These are phyloP conservation scores for Halcyon leucocephala DNA, from an alignment of 2,797 vertebrate genomes.

Conservation along the genomic window DNA sequence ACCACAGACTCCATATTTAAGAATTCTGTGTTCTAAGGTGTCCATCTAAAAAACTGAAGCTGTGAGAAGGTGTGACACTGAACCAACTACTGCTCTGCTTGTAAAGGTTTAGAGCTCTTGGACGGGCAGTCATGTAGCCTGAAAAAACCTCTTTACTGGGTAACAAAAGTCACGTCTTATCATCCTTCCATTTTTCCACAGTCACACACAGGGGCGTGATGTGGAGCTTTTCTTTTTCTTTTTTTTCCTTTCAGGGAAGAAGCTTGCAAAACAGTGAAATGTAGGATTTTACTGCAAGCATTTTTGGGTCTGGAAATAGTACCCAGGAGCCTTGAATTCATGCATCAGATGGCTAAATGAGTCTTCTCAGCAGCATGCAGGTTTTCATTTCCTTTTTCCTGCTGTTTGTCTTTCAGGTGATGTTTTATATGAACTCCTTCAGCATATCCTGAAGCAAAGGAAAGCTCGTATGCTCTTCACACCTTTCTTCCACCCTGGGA, in stretches of 20 bases:
- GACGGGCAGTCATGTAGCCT: background rate
- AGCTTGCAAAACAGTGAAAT: background rate
- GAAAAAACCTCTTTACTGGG: background rate
- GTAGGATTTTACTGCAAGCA: background rate
- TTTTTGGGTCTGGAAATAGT: conserved; percentile 4
- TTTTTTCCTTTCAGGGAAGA: background rate
- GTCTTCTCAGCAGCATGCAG: background rate
- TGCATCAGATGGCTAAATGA: conserved; percentile 18
- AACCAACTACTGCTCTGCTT: background rate
- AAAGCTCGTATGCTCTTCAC: conserved; percentile 89
- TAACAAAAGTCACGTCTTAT: background rate
- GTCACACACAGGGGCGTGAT: background rate
- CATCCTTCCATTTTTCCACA: background rate
- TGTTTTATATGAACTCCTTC: conserved; percentile 96
- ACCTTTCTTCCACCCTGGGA: conserved; percentile 90
- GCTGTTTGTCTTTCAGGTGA: conserved; percentile 83
- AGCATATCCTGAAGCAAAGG: conserved; percentile 96
- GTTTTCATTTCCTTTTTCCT: conserved; percentile 45
- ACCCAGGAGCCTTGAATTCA: background rate
- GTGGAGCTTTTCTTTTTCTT: background rate
- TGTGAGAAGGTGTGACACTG: background rate
- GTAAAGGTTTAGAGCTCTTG: background rate
- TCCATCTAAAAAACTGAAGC: background rate
- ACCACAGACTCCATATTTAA: background rate
- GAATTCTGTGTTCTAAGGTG: background rate